Conservation (phyloP, 2,797 vertebrate genomes). For the Mormyrops attenuatus region DNA sequence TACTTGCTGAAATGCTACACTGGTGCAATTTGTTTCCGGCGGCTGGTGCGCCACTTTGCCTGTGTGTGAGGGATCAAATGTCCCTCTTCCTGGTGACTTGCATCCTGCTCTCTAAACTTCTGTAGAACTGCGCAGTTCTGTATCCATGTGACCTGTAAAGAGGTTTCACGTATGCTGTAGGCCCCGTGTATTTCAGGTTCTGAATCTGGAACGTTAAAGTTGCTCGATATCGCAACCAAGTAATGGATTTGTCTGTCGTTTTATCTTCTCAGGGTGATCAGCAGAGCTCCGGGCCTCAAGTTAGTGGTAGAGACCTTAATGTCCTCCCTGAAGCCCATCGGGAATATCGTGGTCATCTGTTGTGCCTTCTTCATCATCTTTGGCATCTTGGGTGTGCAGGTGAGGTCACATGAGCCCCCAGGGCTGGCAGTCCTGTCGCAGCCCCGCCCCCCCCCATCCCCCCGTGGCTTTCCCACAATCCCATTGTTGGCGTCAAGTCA, state of each 20-base stretch:
- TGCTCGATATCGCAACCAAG: not conserved
- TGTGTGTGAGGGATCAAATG: not conserved
- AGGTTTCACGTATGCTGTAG: not conserved
- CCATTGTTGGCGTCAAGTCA: not conserved
- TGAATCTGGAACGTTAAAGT: not conserved
- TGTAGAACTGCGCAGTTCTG: not conserved
- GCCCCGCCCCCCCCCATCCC: not conserved
- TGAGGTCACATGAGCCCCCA: conserved; percentile 45
- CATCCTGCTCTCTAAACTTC: not conserved
- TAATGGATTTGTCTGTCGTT: not conserved
- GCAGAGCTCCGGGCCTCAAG: conserved; percentile 93
- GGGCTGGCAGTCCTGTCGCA: not conserved
- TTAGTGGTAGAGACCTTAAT: conserved; percentile 96
- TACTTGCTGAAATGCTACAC: not conserved
- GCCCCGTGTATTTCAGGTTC: not conserved
- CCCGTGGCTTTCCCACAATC: not conserved
- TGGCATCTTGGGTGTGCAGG: conserved; percentile 97
- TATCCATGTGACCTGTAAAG: not conserved
- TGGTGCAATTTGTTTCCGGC: not conserved
- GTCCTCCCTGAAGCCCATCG: conserved; percentile 96
- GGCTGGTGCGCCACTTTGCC: not conserved
- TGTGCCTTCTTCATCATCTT: conserved; percentile 99
- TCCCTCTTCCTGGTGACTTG: not conserved
- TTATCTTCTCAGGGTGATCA: conserved; percentile 79
- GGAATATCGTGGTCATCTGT: conserved; percentile 98